phyloP scores from a whole-genome alignment of 2,888 invertebrate genomes.

The Noctua fimbriata region DNA sequence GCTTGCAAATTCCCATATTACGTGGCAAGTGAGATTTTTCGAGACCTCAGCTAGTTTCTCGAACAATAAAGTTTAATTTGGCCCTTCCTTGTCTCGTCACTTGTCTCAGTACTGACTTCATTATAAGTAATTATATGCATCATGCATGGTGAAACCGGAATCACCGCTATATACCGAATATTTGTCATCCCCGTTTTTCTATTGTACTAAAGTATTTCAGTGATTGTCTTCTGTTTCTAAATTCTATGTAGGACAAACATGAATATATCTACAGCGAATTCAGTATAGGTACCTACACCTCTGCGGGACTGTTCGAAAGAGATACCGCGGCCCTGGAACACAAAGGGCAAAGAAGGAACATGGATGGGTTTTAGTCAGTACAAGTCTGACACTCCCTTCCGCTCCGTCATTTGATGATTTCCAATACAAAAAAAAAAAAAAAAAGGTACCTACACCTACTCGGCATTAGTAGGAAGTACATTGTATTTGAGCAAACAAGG shows the following conservation, averaged over 20 bases:
- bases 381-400: too few relatives aligned
- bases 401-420: too few relatives aligned
- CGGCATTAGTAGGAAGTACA: conserved; percentile 26
- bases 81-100: conserved; percentile 50
- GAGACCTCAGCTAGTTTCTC: conserved; percentile 54
- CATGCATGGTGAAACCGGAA: conserved; percentile 10
- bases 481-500: conserved; percentile 66
- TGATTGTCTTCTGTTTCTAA: neutral
- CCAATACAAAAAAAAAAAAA: too few relatives aligned
- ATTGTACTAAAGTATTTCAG: neutral
- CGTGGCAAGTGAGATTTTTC: conserved; percentile 61
- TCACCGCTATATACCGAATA: neutral
- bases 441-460: neutral
- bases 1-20: conserved; percentile 57
- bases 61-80: conserved; percentile 53
- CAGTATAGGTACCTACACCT: neutral
- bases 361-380: too few relatives aligned
- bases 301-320: too few relatives aligned
- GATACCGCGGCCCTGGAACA: too few relatives aligned
- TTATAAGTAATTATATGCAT: conserved; percentile 20
- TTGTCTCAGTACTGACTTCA: conserved; percentile 13
- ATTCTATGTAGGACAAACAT: neutral
- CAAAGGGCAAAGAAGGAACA: too few relatives aligned
- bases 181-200: neutral
- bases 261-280: neutral